Percentiles rank a stretch among this genome's conserved stretches.
Evolutionary conservation across 1,140 invertebrate genomes (phyloP).

Genomic region (Conus ventricosus): DNA sequence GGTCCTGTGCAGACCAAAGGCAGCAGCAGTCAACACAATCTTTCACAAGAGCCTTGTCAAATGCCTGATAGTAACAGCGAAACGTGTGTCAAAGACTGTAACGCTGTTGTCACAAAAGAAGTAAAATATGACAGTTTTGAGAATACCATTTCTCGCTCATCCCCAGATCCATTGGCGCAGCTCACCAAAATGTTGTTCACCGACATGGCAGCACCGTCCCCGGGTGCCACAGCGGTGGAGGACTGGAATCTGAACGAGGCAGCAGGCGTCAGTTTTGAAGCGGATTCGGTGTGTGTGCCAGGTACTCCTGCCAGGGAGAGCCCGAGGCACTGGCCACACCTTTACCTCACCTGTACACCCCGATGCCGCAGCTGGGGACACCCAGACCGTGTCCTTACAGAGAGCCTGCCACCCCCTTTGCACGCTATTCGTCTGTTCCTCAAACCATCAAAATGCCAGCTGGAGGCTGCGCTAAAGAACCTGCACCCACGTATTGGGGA

Average conservation of each 20-base stretch:
- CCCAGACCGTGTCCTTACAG: not conserved
- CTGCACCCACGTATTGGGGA: not conserved
- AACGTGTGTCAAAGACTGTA: not conserved
- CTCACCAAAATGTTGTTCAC: conserved; percentile 17
- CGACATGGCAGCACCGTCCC: not conserved
- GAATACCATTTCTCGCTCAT: not conserved
- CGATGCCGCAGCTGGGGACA: not conserved
- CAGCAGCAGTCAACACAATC: not conserved
- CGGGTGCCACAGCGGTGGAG: not conserved
- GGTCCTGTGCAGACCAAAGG: not conserved
- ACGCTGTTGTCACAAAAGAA: not conserved
- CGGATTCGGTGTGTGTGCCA: not conserved
- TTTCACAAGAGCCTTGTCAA: not conserved
- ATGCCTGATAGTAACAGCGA: not conserved
- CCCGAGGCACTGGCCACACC: not conserved
- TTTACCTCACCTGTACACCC: not conserved
- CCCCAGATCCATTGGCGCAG: conserved; percentile 17
- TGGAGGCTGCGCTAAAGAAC: not conserved
- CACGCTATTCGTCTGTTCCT: not conserved
- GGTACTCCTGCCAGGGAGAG: not conserved
- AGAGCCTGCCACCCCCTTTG: conserved; percentile 20
- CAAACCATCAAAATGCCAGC: conserved; percentile 24
- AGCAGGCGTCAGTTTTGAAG: conserved; percentile 7
- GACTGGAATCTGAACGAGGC: conserved; percentile 28
- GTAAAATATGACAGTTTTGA: not conserved